Evolutionary conservation across 1,140 invertebrate genomes (phyloP), one percentile per base, ranked within the genome.

Genomic region (Pachypsylla venusta): DNA sequence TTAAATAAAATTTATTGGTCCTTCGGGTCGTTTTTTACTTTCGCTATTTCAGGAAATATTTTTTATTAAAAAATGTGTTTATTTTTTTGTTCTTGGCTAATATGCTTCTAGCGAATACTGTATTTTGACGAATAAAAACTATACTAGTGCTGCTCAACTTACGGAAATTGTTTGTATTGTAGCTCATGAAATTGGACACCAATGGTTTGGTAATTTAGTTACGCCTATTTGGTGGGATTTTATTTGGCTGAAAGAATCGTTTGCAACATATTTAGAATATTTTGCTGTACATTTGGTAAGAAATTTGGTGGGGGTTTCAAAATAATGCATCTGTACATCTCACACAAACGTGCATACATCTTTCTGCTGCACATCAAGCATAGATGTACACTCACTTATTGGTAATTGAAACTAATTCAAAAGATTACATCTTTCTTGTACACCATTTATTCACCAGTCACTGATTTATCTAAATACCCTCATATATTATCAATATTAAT

Each of bases 201-300:
- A 68, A 74, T 83, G 81, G 81, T 83, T 80, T 59, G 82, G 82
- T 20, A 77, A 84, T 71, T 70, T 78, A 12, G 81, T 84, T 1
- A 83, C 80, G 14, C 79, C 77, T 56, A 70, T 79, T 14, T 84
- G 80, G 80, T 84, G 82, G 82, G 76, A 77, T 27, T 74, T 77
- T 24, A 71, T 77, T 1, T 85, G 83, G 82, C 67, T 85, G 0
- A 83, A 82, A 62, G 82, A 85, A 72, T 81, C 80, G 1, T 84
- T 84, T 65, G 82, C 82, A 0, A 73, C 77, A 62, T 84, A 78
- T 60, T 78, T 81, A 62, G 74, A 81, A 53, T 66, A 66, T 48
- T 65, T 39, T 27, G 25, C 22, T 27, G 20, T 25, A 14, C 24
- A 2, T 25, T 26, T 1, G 42, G 42, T 48, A 48, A 48, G 42